phyloP scores from a whole-genome alignment of 2,888 invertebrate genomes.

The Eurytoma adleriae region DNA sequence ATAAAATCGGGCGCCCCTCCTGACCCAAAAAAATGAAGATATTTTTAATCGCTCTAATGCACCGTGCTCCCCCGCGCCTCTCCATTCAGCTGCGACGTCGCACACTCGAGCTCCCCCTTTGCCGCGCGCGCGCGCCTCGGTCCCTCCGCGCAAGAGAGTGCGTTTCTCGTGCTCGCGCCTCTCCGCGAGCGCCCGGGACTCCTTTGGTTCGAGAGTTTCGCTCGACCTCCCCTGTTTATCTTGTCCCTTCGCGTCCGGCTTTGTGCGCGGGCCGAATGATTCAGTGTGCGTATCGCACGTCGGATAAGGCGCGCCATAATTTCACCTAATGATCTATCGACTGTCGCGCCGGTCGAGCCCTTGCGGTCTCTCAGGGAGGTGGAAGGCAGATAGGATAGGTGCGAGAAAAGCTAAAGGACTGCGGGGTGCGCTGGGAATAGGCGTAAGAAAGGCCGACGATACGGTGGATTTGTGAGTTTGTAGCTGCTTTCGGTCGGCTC shows the following conservation, averaged over 20 bases:
- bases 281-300: slow-evolving; percentile 19
- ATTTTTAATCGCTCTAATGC: slow-evolving; percentile 52
- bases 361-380: not conserved
- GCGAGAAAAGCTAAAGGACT: no score
- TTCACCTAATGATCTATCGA: slow-evolving; percentile 53
- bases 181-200: not conserved
- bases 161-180: not conserved
- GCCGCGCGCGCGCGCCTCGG: not conserved
- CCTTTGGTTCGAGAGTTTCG: not conserved
- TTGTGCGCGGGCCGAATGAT: slow-evolving; percentile 15
- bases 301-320: slow-evolving; percentile 46
- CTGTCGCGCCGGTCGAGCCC: slow-evolving; percentile 10
- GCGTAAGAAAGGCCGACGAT: not conserved
- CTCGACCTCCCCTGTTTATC: slow-evolving; percentile 26
- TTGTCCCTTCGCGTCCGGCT: slow-evolving; percentile 27
- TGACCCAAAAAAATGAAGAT: slow-evolving; percentile 16
- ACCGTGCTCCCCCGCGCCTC: not conserved
- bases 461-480: not conserved
- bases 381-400: no score
- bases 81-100: not conserved
- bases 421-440: no score
- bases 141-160: no score
- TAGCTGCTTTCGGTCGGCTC: no score
- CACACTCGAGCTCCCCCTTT: not conserved
- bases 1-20: no score